Evolutionary conservation across 2,113 vertebrate genomes (phyloP), one percentile per base, ranked within the genome.

Genomic region (Corynorhinus townsendii): DNA sequence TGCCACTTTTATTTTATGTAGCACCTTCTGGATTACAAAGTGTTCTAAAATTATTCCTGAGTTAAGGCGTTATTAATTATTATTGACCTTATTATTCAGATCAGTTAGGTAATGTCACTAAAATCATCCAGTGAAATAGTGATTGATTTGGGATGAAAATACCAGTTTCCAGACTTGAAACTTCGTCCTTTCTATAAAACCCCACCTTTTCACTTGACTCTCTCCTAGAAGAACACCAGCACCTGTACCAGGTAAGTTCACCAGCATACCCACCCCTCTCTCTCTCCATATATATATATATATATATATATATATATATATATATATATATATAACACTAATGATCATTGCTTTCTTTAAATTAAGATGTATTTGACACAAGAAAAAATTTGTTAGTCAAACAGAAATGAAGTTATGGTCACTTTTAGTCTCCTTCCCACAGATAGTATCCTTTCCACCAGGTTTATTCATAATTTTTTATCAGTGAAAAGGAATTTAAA

Each of bases 381-480:
- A 76, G 82, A 96, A 92, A 92, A 90, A 95, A 35, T 86, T 91
- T 86, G 16, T 16, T 59, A 96, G 69, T 95, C 88, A 95, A 97
- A 96, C 72, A 95, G 73, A 96, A 97, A 47, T 69, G n/a, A 93
- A 94, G 35, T 71, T 95, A 86, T 87, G 96, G 93, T 93, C 97
- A 95, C 93, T 77, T 92, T 82, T 87, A 49, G 80, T 97, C 45
- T 97, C 93, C 52, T 85, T 98, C 95, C 96, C 82, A 96, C 93
- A 85, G 86, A 90, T 56, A 95, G 88, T 96, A 54, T 94, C 92
- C 97, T 97, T 97, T 97, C 97, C 95, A 89, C 95, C 97, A 81
- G 52, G 40, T 96, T 97, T 98, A 97, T 97, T 98, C 95, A 97
- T 95, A 96, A 94, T 96, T 97, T 89, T 86, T 98, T 95, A 93